Conservation (phyloP, 23 tunicate genomes). For the Halocynthia aurantium region DNA sequence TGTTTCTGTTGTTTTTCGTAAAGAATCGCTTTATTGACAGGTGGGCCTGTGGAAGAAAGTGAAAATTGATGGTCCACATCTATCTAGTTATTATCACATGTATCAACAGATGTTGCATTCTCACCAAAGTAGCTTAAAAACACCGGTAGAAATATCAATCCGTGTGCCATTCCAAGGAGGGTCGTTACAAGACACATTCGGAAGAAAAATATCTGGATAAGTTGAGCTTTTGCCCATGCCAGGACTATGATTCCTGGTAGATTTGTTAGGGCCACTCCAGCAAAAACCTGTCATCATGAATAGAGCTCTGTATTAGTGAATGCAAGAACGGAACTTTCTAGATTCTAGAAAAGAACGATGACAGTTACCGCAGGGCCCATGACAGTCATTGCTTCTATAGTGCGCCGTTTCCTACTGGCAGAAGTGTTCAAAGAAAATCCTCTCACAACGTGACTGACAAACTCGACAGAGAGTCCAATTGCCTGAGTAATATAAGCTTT, state of each 20-base stretch:
- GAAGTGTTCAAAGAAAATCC: conserved; percentile 71
- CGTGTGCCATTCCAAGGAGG: conserved; percentile 96
- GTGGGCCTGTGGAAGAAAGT: conserved; percentile 54
- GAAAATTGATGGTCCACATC: neutral
- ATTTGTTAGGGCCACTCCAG: conserved; percentile 97
- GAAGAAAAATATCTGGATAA: conserved; percentile 97
- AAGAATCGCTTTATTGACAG: conserved; percentile 76
- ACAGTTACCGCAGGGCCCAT: conserved; percentile 98
- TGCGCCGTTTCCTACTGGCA: conserved; percentile 56
- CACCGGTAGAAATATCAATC: conserved; percentile 93
- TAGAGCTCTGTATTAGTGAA: neutral
- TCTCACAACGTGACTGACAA: conserved; percentile 84
- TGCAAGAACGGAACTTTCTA: neutral
- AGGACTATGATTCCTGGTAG: conserved; percentile 94
- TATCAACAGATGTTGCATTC: neutral
- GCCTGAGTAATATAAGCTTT: conserved; percentile 38
- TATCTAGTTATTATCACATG: neutral
- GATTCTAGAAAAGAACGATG: neutral
- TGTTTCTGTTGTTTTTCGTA: conserved; percentile 62
- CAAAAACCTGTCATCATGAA: conserved; percentile 51
- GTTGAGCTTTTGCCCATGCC: conserved; percentile 93
- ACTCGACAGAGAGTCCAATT: conserved; percentile 94
- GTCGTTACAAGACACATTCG: conserved; percentile 95
- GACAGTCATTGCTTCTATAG: conserved; percentile 74
- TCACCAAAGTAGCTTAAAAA: conserved; percentile 93